Evolutionary conservation across 2,888 invertebrate genomes (phyloP).

Genomic region (Campopleginae sp.): DNA sequence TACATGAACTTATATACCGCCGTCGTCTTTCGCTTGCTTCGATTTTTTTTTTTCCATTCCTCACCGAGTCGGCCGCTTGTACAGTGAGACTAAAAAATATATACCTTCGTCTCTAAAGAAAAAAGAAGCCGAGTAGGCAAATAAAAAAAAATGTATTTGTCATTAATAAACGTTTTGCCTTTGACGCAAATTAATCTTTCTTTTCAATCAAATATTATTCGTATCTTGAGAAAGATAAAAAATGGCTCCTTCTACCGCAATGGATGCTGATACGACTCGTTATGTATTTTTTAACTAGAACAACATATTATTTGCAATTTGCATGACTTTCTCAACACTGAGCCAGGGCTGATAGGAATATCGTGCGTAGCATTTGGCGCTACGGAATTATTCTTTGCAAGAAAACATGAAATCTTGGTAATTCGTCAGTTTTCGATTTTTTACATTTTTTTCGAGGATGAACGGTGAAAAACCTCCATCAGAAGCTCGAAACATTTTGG

Average conservation of each 20-base stretch:
- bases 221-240: not conserved
- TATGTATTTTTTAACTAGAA: not conserved
- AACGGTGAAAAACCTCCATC: not conserved
- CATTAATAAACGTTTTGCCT: slow-evolving; percentile 39
- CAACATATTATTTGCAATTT: slow-evolving; percentile 1
- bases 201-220: slow-evolving; percentile 12
- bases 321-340: not conserved
- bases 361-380: not conserved
- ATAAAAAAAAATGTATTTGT: slow-evolving; percentile 38
- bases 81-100: slow-evolving; percentile 36
- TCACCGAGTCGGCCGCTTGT: not conserved
- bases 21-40: slow-evolving; percentile 52
- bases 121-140: not conserved
- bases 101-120: slow-evolving; percentile 20
- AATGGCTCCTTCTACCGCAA: not conserved
- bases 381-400: not conserved
- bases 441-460: not conserved
- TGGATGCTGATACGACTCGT: slow-evolving; percentile 18
- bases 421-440: not conserved
- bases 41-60: slow-evolving; percentile 57
- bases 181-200: slow-evolving; percentile 31
- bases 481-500: too few relatives aligned
- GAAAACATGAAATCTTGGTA: not conserved
- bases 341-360: not conserved
- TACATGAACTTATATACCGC: slow-evolving; percentile 8